A percentile compares a stretch with the other conserved stretches of the same genome.
Conservation (phyloP, 2,113 vertebrate genomes). For the Gnathonemus longibarbis region DNA sequence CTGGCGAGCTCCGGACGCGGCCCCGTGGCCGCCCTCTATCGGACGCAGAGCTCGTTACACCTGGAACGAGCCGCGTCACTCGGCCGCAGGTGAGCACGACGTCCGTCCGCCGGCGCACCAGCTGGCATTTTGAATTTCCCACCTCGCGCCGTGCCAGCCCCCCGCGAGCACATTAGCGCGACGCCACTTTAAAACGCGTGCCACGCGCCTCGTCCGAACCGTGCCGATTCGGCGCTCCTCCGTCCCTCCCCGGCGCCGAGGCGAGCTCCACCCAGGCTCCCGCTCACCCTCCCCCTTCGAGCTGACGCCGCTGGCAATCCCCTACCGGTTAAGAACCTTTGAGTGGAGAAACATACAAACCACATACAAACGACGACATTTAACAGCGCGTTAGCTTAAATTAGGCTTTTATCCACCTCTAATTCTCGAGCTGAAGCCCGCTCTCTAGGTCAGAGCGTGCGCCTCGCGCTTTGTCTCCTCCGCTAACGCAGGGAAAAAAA, state of each 20-base stretch:
- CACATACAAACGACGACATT: neutral
- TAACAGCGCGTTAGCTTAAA: neutral
- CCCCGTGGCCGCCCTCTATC: slow-evolving; percentile 7
- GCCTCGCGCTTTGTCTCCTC: slow-evolving; percentile 28
- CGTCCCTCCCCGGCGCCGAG: slow-evolving; percentile 7
- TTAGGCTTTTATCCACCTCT: neutral
- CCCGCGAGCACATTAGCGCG: slow-evolving; percentile 15
- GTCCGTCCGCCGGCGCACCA: neutral
- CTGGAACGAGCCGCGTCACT: neutral
- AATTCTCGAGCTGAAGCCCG: neutral
- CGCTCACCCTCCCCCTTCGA: slow-evolving; percentile 26
- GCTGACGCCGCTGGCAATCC: slow-evolving; percentile 24
- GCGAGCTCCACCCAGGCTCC: slow-evolving; percentile 25
- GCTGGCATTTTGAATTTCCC: slow-evolving; percentile 24
- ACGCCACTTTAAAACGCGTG: slow-evolving; percentile 7
- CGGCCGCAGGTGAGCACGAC: slow-evolving; percentile 11
- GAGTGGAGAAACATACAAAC: slow-evolving; percentile 10
- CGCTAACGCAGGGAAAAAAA: slow-evolving; percentile 1
- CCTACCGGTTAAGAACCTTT: slow-evolving; percentile 19
- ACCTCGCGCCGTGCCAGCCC: slow-evolving; percentile 15
- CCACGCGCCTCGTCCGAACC: slow-evolving; percentile 7
- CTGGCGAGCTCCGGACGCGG: neutral
- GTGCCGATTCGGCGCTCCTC: slow-evolving; percentile 12
- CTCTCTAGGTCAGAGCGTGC: neutral
- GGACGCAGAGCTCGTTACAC: neutral